Base-by-base conservation (phyloP, 2,888 invertebrate species). In the Clanis bilineata region DNA sequence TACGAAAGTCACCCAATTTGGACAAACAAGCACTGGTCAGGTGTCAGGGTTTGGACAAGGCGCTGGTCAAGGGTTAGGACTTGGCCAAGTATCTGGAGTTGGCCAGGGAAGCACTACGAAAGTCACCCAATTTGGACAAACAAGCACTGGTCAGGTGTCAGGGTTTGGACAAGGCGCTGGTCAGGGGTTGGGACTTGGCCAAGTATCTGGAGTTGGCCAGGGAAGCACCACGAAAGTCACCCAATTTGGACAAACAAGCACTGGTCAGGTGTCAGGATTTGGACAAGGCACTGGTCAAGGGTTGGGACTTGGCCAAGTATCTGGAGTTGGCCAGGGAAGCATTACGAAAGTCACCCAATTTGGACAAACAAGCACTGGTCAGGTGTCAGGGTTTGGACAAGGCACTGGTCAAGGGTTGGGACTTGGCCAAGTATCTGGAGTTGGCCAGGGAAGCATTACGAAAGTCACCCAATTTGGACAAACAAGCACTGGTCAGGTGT, bases 261-360 rank as follows among this genome's bases (percentile, higher is more conserved):
- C n/a, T n/a, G n/a, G n/a, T n/a, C n/a, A 28, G 28, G 28, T 28
- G n/a, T n/a, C n/a, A n/a, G n/a, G n/a, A n/a, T n/a, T n/a, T n/a
- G n/a, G n/a, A n/a, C n/a, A n/a, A n/a, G n/a, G n/a, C n/a, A n/a
- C n/a, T n/a, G n/a, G n/a, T n/a, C n/a, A n/a, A n/a, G n/a, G n/a
- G n/a, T n/a, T n/a, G n/a, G n/a, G n/a, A n/a, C n/a, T n/a, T 0
- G 62, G 64, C 0, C 67, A 68, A 21, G 63, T 59, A 22, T 41
- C 39, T 5, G 47, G 43, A n/a, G n/a, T n/a, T n/a, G n/a, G n/a
- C n/a, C n/a, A n/a, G n/a, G n/a, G n/a, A n/a, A n/a, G n/a, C n/a
- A n/a, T n/a, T n/a, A n/a, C n/a, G n/a, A n/a, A n/a, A n/a, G n/a
- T n/a, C n/a, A n/a, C n/a, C 5, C 38, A 57, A 23, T 36, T 36